These are phyloP conservation scores for Hemaris fuciformis DNA, from an alignment of 2,888 invertebrate species.

Conservation along the genomic window DNA sequence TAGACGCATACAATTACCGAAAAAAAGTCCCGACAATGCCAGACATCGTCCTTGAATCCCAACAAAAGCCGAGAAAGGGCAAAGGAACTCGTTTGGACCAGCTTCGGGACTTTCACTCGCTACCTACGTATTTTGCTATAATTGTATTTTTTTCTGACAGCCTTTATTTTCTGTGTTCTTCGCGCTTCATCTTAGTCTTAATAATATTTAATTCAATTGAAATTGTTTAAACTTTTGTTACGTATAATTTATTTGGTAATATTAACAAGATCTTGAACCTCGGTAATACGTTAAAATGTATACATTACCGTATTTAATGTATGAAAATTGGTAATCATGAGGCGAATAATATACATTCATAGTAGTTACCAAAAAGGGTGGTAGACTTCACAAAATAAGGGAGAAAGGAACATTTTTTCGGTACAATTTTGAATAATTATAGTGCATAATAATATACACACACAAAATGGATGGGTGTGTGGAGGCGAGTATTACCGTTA, in stretches of 20 bases:
- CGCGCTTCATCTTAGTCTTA: not conserved
- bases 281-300: too few relatives aligned
- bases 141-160: conserved; percentile 17
- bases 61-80: conserved; percentile 80
- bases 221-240: not conserved
- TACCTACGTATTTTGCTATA: conserved; percentile 65
- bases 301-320: too few relatives aligned
- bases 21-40: conserved; percentile 71
- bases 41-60: conserved; percentile 73
- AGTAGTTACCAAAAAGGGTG: too few relatives aligned
- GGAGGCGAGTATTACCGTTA: conserved; percentile 79
- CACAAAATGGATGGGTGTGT: conserved; percentile 43
- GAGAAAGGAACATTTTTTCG: too few relatives aligned
- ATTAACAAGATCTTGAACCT: too few relatives aligned
- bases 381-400: too few relatives aligned
- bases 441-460: conserved; percentile 46
- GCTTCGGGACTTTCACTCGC: conserved; percentile 79
- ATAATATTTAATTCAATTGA: not conserved
- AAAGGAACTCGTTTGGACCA: conserved; percentile 75
- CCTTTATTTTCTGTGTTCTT: not conserved
- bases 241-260: too few relatives aligned
- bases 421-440: conserved; percentile 60
- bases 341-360: too few relatives aligned
- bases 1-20: conserved; percentile 76
- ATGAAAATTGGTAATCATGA: too few relatives aligned